phyloP scores from a whole-genome alignment of 2,888 invertebrate species.

The Drosophila antonietae region DNA sequence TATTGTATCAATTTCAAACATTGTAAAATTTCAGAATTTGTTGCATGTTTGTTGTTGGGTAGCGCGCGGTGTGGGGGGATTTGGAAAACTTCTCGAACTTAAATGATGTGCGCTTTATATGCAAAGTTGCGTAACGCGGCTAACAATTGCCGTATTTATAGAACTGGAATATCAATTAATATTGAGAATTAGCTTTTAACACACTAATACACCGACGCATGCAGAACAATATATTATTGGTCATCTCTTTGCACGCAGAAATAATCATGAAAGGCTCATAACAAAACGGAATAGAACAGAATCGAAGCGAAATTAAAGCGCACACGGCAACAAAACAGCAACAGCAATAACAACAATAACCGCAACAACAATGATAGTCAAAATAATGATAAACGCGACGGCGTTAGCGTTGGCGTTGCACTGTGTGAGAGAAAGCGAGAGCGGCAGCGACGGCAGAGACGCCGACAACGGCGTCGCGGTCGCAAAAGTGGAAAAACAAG shows the following conservation, averaged over 20 bases:
- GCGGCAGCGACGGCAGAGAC: conserved; percentile 31
- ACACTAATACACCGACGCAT: conserved; percentile 6
- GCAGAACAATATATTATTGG: conserved; percentile 20
- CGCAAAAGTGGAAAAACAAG: conserved; percentile 69
- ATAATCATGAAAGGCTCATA: conserved; percentile 16
- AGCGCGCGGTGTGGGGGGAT: neutral
- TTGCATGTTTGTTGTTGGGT: conserved; percentile 29
- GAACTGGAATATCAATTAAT: conserved; percentile 44
- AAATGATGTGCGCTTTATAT: conserved; percentile 8
- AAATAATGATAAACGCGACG: conserved; percentile 55
- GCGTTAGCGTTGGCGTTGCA: conserved; percentile 46
- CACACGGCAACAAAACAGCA: conserved; percentile 14
- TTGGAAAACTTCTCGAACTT: conserved; percentile 16
- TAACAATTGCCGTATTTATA: conserved; percentile 53
- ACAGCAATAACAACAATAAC: conserved; percentile 11
- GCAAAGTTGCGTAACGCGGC: conserved; percentile 52
- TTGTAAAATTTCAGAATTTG: conserved; percentile 18
- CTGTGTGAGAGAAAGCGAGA: conserved; percentile 62
- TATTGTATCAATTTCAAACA: conserved; percentile 21
- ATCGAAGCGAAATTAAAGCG: conserved; percentile 31
- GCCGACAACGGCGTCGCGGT: conserved; percentile 36
- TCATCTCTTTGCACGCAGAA: conserved; percentile 19
- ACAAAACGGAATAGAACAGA: conserved; percentile 35
- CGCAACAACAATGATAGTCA: conserved; percentile 21
- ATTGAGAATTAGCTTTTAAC: conserved; percentile 38